Conservation (phyloP, 2,888 invertebrate species). For the Margaritifera margaritifera region DNA sequence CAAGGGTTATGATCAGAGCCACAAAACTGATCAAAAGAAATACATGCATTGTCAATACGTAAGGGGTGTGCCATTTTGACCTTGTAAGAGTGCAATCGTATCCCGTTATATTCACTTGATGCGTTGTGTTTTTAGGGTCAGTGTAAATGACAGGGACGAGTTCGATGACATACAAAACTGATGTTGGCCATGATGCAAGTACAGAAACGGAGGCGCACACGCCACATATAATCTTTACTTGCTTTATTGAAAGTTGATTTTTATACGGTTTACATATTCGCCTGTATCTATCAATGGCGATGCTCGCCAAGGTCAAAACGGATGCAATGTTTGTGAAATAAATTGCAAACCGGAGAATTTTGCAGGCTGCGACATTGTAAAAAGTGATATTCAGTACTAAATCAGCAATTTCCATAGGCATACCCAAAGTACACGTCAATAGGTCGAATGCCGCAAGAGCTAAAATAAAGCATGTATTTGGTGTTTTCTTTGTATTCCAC, state of each 20-base stretch:
- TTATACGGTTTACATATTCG: conserved; percentile 52
- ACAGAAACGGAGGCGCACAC: conserved; percentile 21
- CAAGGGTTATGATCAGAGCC: conserved; percentile 27
- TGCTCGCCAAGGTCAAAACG: conserved; percentile 46
- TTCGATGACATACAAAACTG: conserved; percentile 45
- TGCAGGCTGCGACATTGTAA: conserved; percentile 42
- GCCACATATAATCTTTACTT: conserved; percentile 31
- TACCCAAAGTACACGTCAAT: conserved; percentile 43
- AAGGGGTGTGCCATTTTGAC: conserved; percentile 27
- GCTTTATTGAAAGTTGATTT: conserved; percentile 40
- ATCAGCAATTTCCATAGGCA: conserved; percentile 57
- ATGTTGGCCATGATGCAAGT: conserved; percentile 43
- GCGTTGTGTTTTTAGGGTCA: background rate
- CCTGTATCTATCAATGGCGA: conserved; percentile 53
- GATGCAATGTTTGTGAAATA: conserved; percentile 46
- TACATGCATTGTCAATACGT: conserved; percentile 46
- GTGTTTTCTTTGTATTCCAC: conserved; percentile 42
- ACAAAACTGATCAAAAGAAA: conserved; percentile 47
- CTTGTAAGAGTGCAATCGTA: conserved; percentile 52
- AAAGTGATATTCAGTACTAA: conserved; percentile 49
- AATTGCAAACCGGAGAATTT: conserved; percentile 46
- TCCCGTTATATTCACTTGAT: conserved; percentile 26
- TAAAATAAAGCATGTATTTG: conserved; percentile 50
- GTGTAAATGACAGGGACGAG: conserved; percentile 37
- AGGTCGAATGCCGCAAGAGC: conserved; percentile 51